Conservation (phyloP, 2,797 vertebrate species). For the Artibeus lituratus region DNA sequence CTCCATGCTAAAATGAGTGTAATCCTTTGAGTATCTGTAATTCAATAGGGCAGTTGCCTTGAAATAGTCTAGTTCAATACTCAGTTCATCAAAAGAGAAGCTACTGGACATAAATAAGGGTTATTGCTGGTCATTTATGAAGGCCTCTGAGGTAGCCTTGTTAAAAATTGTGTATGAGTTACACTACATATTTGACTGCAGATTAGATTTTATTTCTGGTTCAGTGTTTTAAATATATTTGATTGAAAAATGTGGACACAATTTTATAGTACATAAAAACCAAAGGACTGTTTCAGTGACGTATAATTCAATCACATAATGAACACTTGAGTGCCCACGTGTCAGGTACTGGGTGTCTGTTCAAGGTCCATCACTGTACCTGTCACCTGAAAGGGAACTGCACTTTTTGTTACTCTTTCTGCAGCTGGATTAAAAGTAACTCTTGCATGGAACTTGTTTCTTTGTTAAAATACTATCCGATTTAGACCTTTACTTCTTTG, state of each 20-base stretch:
- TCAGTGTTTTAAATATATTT: conserved; percentile 25
- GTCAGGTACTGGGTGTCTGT: background rate
- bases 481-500: background rate
- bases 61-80: conserved; percentile 76
- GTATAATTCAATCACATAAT: background rate
- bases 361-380: background rate
- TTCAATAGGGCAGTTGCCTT: conserved; percentile 82
- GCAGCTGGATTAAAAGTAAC: background rate
- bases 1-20: conserved; percentile 83
- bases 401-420: background rate
- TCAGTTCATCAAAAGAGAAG: conserved; percentile 76
- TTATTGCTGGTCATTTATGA: conserved; percentile 72
- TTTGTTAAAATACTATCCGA: background rate
- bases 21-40: conserved; percentile 87
- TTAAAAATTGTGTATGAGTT: background rate
- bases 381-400: background rate
- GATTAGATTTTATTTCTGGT: conserved; percentile 47
- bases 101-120: conserved; percentile 69
- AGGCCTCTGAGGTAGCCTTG: background rate
- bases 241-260: conserved; percentile 19
- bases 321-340: background rate
- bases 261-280: conserved; percentile 1
- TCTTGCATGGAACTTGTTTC: background rate
- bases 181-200: conserved; percentile 41
- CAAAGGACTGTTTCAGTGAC: conserved; percentile 38